phyloP scores from a whole-genome alignment of 53 echinoderm and acorn worm genomes.

The Henricia sp. region DNA sequence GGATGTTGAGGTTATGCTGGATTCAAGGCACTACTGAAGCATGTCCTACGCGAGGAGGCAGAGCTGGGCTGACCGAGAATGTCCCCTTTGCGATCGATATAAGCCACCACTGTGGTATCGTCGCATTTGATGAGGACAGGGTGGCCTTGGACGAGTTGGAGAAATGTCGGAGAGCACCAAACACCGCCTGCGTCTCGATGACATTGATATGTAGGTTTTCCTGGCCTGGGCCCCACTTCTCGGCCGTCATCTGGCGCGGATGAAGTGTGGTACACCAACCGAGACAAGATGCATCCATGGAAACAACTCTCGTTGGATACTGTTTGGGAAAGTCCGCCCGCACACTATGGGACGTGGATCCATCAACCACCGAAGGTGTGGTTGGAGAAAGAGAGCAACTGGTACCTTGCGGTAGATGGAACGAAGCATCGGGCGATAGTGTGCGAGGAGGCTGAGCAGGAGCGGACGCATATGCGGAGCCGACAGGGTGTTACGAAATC shows the following conservation, averaged over 20 bases:
- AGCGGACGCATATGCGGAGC: slow-evolving; percentile 44
- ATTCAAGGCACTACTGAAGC: slow-evolving; percentile 41
- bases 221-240: neutral
- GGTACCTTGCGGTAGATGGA: neutral
- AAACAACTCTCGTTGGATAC: neutral
- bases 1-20: slow-evolving; percentile 9
- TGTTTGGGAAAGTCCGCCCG: neutral
- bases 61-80: slow-evolving; percentile 16
- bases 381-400: neutral
- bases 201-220: slow-evolving; percentile 13
- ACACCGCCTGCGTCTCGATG: slow-evolving; percentile 13
- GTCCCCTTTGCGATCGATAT: slow-evolving; percentile 59
- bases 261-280: slow-evolving; percentile 16
- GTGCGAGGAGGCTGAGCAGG: slow-evolving; percentile 39
- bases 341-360: neutral
- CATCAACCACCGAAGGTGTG: slow-evolving; percentile 36
- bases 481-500: slow-evolving; percentile 8
- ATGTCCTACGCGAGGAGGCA: slow-evolving; percentile 23
- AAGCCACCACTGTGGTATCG: slow-evolving; percentile 55
- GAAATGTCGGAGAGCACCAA: neutral
- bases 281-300: slow-evolving; percentile 1
- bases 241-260: neutral
- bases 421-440: neutral
- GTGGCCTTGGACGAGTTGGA: neutral
- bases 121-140: slow-evolving; percentile 20